These are phyloP conservation scores for Paratilapia polleni DNA, from an alignment of 2,113 vertebrate species.

Conservation along the genomic window DNA sequence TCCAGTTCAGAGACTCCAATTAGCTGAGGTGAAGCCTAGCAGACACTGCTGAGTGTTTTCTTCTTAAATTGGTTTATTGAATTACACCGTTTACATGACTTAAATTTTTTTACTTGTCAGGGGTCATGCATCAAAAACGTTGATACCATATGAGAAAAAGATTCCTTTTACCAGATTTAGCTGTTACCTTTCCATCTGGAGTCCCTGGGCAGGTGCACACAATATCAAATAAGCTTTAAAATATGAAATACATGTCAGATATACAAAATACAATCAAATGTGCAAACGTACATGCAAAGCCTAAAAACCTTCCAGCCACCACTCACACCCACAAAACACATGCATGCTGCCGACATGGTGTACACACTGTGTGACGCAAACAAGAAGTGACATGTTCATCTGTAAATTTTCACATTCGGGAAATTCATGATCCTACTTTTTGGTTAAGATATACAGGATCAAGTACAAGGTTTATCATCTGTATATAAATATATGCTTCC, in stretches of 20 bases:
- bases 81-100: not conserved
- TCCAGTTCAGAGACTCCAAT: too few species aligned
- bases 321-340: not conserved
- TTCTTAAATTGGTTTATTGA: too few species aligned
- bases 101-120: not conserved
- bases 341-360: rapidly evolving
- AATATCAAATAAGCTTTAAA: not conserved
- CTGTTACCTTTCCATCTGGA: not conserved
- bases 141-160: not conserved
- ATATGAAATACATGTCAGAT: not conserved
- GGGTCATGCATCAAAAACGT: not conserved
- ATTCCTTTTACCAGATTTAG: not conserved
- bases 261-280: not conserved
- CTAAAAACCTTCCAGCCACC: not conserved
- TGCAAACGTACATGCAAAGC: not conserved
- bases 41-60: too few species aligned
- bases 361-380: not conserved
- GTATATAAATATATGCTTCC: not conserved
- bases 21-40: too few species aligned
- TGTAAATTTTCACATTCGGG: not conserved
- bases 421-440: not conserved
- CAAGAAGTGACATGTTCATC: not conserved
- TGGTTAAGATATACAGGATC: not conserved
- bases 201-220: not conserved
- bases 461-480: not conserved